Base-by-base conservation (phyloP, 2,113 vertebrate genomes). In the Elephantulus edwardii region DNA sequence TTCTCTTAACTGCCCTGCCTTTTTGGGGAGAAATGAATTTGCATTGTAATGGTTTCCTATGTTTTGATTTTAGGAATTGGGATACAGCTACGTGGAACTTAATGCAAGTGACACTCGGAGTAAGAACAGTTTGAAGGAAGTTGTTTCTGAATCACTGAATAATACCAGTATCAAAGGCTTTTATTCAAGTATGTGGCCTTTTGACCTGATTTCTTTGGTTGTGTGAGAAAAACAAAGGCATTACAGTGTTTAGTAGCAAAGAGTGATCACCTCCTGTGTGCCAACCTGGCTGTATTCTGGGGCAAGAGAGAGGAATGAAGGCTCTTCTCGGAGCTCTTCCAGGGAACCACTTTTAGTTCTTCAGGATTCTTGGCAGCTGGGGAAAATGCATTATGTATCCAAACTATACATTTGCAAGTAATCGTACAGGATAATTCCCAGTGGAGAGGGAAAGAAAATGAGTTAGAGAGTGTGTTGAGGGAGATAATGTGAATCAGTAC, bases 101-200 rank as follows among this genome's bases (percentile, higher is more conserved):
- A 99, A 99, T 81, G 99, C 99, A 91, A 99, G 99, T 84, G 99
- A 99, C 78, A 98, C 98, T 24, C 98, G 99, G 79, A 99, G 98
- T 95, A 99, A 99, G 96, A 99, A 97, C 97, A 99, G 97, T 62
- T 97, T 99, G 52, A 99, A 99, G 95, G 97, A 98, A 46, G 95
- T 98, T 8, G 97, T 99, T 14, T 98, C 99, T 0, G 99, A 99
- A 88, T 99, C 99, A 0, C 97, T 99, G 0, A 98, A 98, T 96
- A 99, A 99, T 97, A 99, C 99, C 78, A 99, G 98, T 97, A 99
- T 99, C 86, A 98, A 98, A 97, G 97, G 97, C 95, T 99, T 99
- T 97, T 99, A 96, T 95, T 98, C 98, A 83, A 98, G 99, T 99
- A 98, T 20, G 95, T 90, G 52, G 46, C 1, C 90, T 28, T 86